Conservation (phyloP, 1,140 invertebrate species). For the Coenobita brevimanus region DNA sequence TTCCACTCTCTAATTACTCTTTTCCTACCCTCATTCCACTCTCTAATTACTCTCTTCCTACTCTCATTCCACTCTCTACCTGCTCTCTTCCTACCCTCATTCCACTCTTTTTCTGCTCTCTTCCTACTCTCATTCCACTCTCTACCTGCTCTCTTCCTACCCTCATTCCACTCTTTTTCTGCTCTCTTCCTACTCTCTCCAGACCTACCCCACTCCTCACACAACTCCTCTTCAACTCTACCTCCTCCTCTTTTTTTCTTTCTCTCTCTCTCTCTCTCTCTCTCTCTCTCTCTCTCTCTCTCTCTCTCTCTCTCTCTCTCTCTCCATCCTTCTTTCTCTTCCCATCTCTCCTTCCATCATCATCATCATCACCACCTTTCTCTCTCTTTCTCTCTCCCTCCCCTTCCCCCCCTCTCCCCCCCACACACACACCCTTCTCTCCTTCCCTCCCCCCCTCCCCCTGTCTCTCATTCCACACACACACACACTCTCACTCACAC, state of each 20-base stretch:
- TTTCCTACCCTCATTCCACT: too few relatives aligned
- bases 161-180: not conserved
- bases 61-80: not conserved
- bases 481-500: too few relatives aligned
- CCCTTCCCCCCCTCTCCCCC: too few relatives aligned
- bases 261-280: too few relatives aligned
- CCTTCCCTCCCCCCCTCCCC: not conserved
- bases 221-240: not conserved
- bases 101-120: too few relatives aligned
- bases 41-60: too few relatives aligned
- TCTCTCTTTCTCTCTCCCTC: not conserved
- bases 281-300: constrained; percentile 1
- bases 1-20: too few relatives aligned
- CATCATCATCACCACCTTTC: not conserved
- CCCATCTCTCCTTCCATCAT: not conserved
- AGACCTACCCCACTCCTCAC: not conserved
- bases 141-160: not conserved
- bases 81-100: not conserved
- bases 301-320: not conserved
- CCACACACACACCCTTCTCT: not conserved
- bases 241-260: not conserved
- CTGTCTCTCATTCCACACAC: not conserved
- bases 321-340: not conserved
- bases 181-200: not conserved
- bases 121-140: not conserved